Evolutionary conservation across 2,797 vertebrate species (phyloP), one percentile per base, ranked within the genome.

Genomic region (Tiaroga cobitis): DNA sequence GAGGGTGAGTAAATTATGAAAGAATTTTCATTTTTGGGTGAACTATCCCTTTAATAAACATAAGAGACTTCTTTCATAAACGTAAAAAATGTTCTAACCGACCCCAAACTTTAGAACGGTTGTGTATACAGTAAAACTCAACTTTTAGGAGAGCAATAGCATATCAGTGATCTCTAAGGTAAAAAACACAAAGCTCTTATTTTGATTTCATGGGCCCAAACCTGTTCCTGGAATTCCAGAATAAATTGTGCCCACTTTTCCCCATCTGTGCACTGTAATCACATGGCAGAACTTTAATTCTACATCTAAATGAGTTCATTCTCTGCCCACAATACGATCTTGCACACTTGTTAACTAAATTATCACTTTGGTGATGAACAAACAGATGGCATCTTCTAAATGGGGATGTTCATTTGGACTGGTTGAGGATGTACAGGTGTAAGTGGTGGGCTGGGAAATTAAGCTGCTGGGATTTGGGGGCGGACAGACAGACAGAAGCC

Each of bases 321-420:
- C 81, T 82, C 54, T 29, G 54, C 69, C 54, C 41, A 39, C 73
- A 85, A 81, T 80, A 85, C 10, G 41, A 65, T 80, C 79, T 85
- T 67, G 19, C 78, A 85, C 69, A 75, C 72, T 80, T 80, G 68
- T 82, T 82, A 82, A 73, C 68, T 82, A 61, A 75, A 83, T 83
- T 21, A 76, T 51, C 10, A 39, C 56, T 75, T 61, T 37, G 26
- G 37, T 26, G 56, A 83, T 75, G 72, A 83, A 67, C 56, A 83
- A 83, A 67, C 82, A 83, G 82, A 83, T 83, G 82, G 59, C 16
- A 39, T 39, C 72, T 67, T 54, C 69, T 78, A 65, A 75, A 85
- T 34, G 72, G 26, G 51, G 54, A 61, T 73, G 26, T 51, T 77
- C 3, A 16, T 41, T 51, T 41, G 9, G 21, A 24, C 41, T 81